Evolutionary conservation across 2,888 invertebrate species (phyloP).

Genomic region (Ophion slaviceki): DNA sequence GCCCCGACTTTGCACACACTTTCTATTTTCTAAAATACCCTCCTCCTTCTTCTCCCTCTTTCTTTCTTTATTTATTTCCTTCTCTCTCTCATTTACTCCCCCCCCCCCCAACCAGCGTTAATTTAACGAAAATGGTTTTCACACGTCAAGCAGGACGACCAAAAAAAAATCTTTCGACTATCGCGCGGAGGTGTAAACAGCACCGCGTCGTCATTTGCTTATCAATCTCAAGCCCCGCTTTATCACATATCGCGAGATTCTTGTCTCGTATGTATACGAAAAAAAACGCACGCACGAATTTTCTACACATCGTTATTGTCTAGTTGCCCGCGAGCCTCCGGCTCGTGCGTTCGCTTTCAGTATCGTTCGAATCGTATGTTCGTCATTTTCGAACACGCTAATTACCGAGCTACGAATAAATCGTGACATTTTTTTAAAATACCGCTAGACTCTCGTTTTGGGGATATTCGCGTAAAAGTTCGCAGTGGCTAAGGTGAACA

Average conservation of each 20-base stretch:
- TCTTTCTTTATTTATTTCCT: conserved; percentile 5
- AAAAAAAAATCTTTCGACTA: conserved; percentile 36
- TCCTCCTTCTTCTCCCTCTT: too few species aligned
- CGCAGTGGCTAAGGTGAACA: too few species aligned
- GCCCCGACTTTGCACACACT: not conserved
- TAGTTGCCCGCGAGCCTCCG: conserved; percentile 56
- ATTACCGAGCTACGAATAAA: not conserved
- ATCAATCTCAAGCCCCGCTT: conserved; percentile 58
- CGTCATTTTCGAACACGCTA: too few species aligned
- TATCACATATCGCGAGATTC: conserved; percentile 50
- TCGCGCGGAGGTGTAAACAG: conserved; percentile 58
- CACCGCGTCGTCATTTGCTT: conserved; percentile 62
- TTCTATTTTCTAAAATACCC: not conserved
- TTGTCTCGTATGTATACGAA: conserved; percentile 16
- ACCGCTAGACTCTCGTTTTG: not conserved
- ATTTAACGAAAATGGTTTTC: conserved; percentile 39
- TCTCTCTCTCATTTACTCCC: not conserved
- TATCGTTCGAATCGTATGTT: not conserved
- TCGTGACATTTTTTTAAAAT: not conserved
- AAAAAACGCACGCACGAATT: not conserved
- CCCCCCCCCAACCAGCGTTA: not conserved
- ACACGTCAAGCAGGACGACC: conserved; percentile 24
- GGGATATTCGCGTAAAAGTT: too few species aligned
- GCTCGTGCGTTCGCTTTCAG: conserved; percentile 41
- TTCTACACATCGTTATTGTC: conserved; percentile 30